Base-by-base conservation (phyloP, 37 sponge, comb jelly and placozoan species). In the Tethya wilhelma region DNA sequence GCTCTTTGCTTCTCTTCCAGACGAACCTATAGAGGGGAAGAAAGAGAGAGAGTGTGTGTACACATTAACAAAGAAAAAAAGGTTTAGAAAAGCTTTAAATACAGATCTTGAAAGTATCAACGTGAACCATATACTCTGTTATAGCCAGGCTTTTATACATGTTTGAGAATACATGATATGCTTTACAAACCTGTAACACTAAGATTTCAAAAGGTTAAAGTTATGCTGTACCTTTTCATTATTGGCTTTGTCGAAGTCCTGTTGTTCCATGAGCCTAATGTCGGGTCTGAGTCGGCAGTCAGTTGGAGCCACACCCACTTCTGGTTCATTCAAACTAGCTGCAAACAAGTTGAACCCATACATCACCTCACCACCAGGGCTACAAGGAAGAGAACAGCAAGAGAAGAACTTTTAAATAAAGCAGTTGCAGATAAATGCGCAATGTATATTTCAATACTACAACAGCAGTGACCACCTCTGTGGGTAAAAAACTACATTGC, bases 1-100 rank as follows among this genome's bases (percentile, higher is more conserved):
- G 91, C 89, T 66, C 99, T 79, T 82, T 98, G 98, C 40, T 91
- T 91, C 86, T 97, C 98, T 57, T 97, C 98, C 25, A 97, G 81
- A 33, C 73, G 67, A 32, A 87, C 62, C 89, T 95, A 69, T 28
- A 53, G 2, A 1, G 36, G 8, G 29, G n/a, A 8, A 46, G 62
- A 23, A n/a, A n/a, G n/a, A n/a, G n/a, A n/a, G n/a, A n/a, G n/a
- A n/a, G n/a, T n/a, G n/a, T n/a, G n/a, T n/a, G n/a, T n/a, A n/a
- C n/a, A n/a, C n/a, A n/a, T n/a, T n/a, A n/a, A n/a, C n/a, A n/a
- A n/a, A n/a, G n/a, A n/a, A n/a, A n/a, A n/a, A n/a, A n/a, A n/a
- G n/a, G n/a, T n/a, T n/a, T n/a, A n/a, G n/a, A n/a, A n/a, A n/a
- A n/a, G n/a, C n/a, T n/a, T n/a, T n/a, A n/a, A n/a, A n/a, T n/a